Percentiles rank a stretch among this genome's conserved stretches.
These are phyloP conservation scores for Hepsetus odoe DNA, from an alignment of 2,113 vertebrate genomes.

Conservation along the genomic window DNA sequence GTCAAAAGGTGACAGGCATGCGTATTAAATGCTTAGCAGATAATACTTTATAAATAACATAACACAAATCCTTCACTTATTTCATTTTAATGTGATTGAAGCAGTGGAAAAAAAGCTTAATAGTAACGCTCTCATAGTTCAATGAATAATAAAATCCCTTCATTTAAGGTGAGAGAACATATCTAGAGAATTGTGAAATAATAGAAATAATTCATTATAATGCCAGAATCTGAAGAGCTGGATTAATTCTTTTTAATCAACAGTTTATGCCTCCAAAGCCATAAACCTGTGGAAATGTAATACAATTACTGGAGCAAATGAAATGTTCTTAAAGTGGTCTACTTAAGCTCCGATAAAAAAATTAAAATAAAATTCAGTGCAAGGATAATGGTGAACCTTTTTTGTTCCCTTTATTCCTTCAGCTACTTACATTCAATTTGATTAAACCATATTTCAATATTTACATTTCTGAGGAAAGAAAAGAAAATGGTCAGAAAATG, in stretches of 20 bases:
- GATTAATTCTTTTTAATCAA: conserved; percentile 61
- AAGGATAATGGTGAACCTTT: conserved; percentile 50
- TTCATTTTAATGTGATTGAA: conserved; percentile 56
- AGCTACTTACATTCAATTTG: conserved; percentile 54
- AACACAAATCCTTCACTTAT: conserved; percentile 38
- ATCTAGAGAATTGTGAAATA: conserved; percentile 51
- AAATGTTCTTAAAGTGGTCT: conserved; percentile 62
- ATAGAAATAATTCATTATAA: conserved; percentile 53
- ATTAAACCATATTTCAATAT: conserved; percentile 59
- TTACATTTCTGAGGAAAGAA: conserved; percentile 29
- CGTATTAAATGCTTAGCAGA: conserved; percentile 58
- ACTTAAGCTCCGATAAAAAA: conserved; percentile 63
- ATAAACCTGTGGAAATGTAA: conserved; percentile 62
- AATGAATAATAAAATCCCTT: conserved; percentile 47
- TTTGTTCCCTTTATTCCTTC: conserved; percentile 50
- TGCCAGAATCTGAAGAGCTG: conserved; percentile 47
- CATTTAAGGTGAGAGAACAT: conserved; percentile 19
- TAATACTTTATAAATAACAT: conserved; percentile 54
- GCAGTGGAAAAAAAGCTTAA: conserved; percentile 38
- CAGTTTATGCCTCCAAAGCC: conserved; percentile 55
- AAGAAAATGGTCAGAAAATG: conserved; percentile 12
- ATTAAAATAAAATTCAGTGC: conserved; percentile 43
- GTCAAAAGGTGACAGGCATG: conserved; percentile 60
- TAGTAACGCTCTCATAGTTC: conserved; percentile 25
- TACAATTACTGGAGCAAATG: conserved; percentile 67